Percentiles rank a stretch among this genome's conserved stretches.
phyloP scores from a whole-genome alignment of 2,888 invertebrate genomes.

The Lepidocyrtoides sp. region DNA sequence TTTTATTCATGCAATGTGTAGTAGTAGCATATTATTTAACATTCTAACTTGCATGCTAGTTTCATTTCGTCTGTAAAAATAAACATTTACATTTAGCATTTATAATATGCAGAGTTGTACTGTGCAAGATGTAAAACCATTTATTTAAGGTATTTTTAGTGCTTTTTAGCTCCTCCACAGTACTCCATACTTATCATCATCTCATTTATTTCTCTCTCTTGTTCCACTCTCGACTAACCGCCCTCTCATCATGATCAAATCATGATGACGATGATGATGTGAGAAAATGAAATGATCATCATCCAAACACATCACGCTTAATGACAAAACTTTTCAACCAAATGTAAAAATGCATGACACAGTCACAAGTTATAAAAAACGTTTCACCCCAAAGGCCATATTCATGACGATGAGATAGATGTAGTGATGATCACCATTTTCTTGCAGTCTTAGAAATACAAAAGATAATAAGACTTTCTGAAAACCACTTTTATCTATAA shows the following conservation, averaged over 20 bases:
- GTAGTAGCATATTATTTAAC: too few species aligned
- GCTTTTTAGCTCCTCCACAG: too few species aligned
- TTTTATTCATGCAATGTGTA: too few species aligned
- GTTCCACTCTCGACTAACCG: constrained; percentile 16
- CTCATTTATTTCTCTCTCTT: background rate
- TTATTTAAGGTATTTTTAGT: constrained; percentile 39
- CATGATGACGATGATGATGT: constrained; percentile 21
- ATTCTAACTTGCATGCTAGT: too few species aligned
- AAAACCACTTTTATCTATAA: constrained; percentile 1
- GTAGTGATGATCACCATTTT: constrained; percentile 15
- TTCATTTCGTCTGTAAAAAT: too few species aligned
- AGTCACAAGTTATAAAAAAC: too few species aligned
- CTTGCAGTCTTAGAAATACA: background rate
- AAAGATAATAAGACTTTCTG: constrained; percentile 22
- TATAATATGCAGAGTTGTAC: background rate
- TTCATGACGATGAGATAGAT: constrained; percentile 52
- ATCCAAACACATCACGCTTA: constrained; percentile 56
- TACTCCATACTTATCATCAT: constrained; percentile 7
- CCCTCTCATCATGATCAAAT: constrained; percentile 39
- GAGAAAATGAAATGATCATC: constrained; percentile 63
- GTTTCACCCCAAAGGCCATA: constrained; percentile 73
- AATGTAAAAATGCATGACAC: constrained; percentile 17
- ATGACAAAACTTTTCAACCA: constrained; percentile 62
- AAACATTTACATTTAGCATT: background rate
- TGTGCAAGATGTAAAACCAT: background rate